Conservation (phyloP, 2,113 vertebrate species). For the Burhinus oedicnemus region DNA sequence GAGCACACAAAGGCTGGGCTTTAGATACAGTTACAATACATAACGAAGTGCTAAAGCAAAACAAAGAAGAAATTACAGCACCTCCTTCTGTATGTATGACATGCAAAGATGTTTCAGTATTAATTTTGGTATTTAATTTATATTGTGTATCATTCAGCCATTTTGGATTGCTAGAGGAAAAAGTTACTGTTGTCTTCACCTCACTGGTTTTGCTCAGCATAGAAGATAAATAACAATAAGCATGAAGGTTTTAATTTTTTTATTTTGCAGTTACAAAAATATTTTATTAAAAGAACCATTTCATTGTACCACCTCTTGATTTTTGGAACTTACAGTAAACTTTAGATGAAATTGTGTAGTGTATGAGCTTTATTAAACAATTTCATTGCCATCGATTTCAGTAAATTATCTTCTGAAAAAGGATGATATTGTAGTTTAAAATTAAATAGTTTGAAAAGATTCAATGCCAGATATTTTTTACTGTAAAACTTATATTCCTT, state of each 20-base stretch:
- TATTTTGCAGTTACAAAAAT: background rate
- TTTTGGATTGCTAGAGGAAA: background rate
- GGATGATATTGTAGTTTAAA: background rate
- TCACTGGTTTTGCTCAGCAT: background rate
- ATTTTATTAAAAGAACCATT: background rate
- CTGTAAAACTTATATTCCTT: background rate
- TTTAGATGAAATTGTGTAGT: background rate
- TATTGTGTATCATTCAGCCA: background rate
- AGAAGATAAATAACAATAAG: background rate
- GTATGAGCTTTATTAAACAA: background rate
- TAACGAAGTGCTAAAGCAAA: constrained; percentile 75
- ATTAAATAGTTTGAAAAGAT: background rate
- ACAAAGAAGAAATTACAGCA: constrained; percentile 73
- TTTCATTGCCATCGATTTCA: background rate
- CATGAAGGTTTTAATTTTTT: background rate
- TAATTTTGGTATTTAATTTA: background rate
- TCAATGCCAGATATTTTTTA: background rate
- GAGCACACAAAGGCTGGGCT: constrained; percentile 81
- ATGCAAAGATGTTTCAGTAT: background rate
- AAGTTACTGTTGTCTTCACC: background rate
- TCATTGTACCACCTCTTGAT: background rate
- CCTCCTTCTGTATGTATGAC: constrained; percentile 71
- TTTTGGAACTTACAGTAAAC: background rate
- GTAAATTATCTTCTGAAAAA: background rate
- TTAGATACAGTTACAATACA: constrained; percentile 78